These are phyloP conservation scores for Drosophila tripunctata DNA, from an alignment of 2,888 invertebrate species.

Conservation along the genomic window DNA sequence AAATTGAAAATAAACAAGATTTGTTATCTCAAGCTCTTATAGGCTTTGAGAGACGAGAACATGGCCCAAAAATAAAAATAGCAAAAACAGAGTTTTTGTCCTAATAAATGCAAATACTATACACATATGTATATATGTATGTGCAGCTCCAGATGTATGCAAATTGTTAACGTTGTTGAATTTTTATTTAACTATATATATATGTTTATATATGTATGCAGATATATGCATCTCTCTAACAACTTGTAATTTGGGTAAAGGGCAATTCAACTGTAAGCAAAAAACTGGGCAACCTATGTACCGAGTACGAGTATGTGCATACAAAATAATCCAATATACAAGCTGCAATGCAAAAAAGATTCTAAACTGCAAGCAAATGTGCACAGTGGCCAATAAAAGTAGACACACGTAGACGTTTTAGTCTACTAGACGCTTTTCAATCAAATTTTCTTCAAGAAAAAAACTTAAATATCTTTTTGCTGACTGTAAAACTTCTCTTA, in stretches of 20 bases:
- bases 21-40: background rate
- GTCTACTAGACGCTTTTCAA: no score
- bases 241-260: constrained; percentile 8
- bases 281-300: background rate
- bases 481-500: no score
- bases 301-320: background rate
- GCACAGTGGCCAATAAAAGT: background rate
- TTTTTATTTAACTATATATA: background rate
- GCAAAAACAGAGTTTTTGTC: constrained; percentile 1
- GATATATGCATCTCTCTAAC: constrained; percentile 1
- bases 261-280: constrained; percentile 3
- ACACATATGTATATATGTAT: background rate
- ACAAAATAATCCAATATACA: constrained; percentile 17
- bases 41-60: constrained; percentile 4
- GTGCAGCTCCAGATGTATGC: constrained; percentile 1
- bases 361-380: constrained; percentile 20
- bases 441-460: no score
- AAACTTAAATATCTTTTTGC: no score
- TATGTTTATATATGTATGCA: no score
- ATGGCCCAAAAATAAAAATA: background rate
- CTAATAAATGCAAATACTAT: constrained; percentile 6
- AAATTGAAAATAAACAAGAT: constrained; percentile 9
- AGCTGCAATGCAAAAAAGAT: constrained; percentile 18
- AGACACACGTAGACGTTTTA: no score
- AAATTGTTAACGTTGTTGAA: constrained; percentile 8